Evolutionary conservation across 2,888 invertebrate genomes (phyloP), one percentile per base, ranked within the genome.

Genomic region (Corbicula japonica): DNA sequence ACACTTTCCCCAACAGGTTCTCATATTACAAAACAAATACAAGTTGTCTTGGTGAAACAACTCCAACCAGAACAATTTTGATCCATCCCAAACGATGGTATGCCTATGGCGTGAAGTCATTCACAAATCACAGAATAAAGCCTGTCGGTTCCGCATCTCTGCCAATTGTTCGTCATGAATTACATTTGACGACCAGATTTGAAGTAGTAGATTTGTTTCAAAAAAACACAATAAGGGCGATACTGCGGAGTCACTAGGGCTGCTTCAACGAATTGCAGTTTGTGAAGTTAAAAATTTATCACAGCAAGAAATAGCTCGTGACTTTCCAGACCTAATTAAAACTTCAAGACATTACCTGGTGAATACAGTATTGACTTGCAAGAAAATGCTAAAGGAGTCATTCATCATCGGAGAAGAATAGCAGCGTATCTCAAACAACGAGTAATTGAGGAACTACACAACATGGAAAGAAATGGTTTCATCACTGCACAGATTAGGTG

Each of bases 401-500:
- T 70, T 21, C 76, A 76, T 35, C 58, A 69, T 41, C 52, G 50
- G 12, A 56, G 76, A 18, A 70, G 58, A 65, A 26, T 63, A 26
- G 50, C 61, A 38, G 69, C 62, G 18, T 41, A 12, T 12, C 41
- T 41, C 10, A 41, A 41, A 15, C 41, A 10, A 12, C 10, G 18
- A 41, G 41, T 41, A 15, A 41, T 41, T 12, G 41, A 41, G 18
- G 18, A 41, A 41, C 41, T 41, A 12, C 12, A 15, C 10, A 15
- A 41, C 10, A 41, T 41, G 8, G 50, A 50, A 21, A 21, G 23
- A 50, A 8, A 50, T 21, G 50, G 23, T 8, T 56, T 12, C 30
- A 30, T 56, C 30, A 56, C 56, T n/a, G n/a, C 34, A 86, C 86
- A 12, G 80, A 87, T 65, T 85, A 85, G 84, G 84, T 86, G 23